Conservation (phyloP, 2,888 invertebrate genomes). For the Mythimna loreyi region DNA sequence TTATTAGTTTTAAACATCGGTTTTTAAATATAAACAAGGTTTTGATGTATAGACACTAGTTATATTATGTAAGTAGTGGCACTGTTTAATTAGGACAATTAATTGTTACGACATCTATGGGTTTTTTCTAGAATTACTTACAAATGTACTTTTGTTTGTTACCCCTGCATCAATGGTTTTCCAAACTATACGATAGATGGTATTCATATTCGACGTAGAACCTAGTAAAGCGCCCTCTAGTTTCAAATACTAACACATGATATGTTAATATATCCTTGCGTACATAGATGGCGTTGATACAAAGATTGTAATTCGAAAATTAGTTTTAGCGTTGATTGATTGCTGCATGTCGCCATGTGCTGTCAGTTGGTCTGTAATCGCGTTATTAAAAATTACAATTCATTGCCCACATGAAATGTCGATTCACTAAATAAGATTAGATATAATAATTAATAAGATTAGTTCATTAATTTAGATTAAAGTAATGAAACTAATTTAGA, state of each 20-base stretch:
- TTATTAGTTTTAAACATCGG: too few relatives aligned
- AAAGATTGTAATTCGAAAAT: not conserved
- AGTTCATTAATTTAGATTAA: too few relatives aligned
- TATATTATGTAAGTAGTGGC: too few relatives aligned
- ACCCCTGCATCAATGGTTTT: slow-evolving; percentile 11
- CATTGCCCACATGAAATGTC: too few relatives aligned
- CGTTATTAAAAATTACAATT: too few relatives aligned
- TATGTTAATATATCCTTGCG: fast-evolving
- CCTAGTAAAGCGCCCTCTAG: slow-evolving; percentile 1
- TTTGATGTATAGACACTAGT: too few relatives aligned
- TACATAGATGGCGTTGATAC: slow-evolving; percentile 37
- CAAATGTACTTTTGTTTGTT: not conserved
- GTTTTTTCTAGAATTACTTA: not conserved
- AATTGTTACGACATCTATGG: slow-evolving; percentile 30
- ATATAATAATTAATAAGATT: too few relatives aligned
- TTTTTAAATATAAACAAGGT: too few relatives aligned
- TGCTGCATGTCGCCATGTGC: not conserved
- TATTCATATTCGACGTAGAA: not conserved
- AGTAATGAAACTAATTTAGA: too few relatives aligned
- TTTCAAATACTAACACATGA: not conserved
- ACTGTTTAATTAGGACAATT: not conserved
- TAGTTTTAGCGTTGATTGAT: not conserved
- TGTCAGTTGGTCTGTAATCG: too few relatives aligned
- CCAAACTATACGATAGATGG: slow-evolving; percentile 17
- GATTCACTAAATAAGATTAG: too few relatives aligned